A percentile compares a stretch with the other conserved stretches of the same genome.
phyloP scores from a whole-genome alignment of 2,888 invertebrate genomes.

The Acanthococcus lagerstroemiae region DNA sequence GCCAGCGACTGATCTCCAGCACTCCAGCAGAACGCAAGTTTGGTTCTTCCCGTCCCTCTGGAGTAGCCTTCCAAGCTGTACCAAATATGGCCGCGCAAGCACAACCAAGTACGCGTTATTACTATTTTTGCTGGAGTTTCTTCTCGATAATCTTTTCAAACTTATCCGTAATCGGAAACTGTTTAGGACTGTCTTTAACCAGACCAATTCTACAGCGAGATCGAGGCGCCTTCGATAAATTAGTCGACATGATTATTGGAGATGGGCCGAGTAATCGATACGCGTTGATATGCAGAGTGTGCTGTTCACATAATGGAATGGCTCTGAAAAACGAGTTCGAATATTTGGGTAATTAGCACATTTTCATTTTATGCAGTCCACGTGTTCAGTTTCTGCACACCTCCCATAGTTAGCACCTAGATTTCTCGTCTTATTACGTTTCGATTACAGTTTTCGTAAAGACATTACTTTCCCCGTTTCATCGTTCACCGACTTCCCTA shows the following conservation, averaged over 20 bases:
- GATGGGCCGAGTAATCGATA: constrained; percentile 92
- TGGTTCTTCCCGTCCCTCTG: neutral
- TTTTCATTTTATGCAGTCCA: no score
- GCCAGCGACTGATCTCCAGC: neutral
- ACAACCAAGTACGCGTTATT: neutral
- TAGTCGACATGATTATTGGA: constrained; percentile 88
- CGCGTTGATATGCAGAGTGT: constrained; percentile 86
- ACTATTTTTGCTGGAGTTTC: neutral
- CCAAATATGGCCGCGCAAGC: neutral
- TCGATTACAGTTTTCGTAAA: no score
- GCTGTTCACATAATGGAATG: constrained; percentile 88
- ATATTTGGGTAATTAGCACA: constrained; percentile 47
- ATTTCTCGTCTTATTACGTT: no score
- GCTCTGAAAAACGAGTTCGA: constrained; percentile 63
- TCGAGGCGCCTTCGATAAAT: constrained; percentile 70
- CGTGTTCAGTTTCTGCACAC: neutral
- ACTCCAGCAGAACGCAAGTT: neutral
- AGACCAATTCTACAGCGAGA: constrained; percentile 63
- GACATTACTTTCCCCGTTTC: no score
- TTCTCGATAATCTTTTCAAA: neutral
- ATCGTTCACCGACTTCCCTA: no score
- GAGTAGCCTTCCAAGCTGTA: neutral
- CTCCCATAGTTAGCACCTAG: no score
- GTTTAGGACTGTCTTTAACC: constrained; percentile 41
- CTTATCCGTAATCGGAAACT: no score